Percentiles rank a stretch among this genome's conserved stretches.
These are phyloP conservation scores for Saimiri boliviensis DNA, from an alignment of 2,113 vertebrate species.

Conservation along the genomic window DNA sequence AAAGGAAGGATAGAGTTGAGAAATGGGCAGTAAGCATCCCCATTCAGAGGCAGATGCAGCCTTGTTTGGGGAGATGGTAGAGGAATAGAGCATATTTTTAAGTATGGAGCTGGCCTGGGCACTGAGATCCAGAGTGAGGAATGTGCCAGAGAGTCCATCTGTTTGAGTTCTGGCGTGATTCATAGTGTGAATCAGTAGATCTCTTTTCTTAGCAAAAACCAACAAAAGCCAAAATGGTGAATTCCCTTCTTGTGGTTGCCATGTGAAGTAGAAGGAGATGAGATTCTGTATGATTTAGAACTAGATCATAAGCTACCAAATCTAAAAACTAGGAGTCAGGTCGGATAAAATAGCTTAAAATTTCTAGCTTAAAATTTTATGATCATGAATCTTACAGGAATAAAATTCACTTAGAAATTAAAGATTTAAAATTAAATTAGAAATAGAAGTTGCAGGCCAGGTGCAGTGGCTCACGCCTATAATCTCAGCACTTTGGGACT, in stretches of 20 bases:
- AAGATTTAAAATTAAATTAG: not conserved
- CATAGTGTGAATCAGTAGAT: not conserved
- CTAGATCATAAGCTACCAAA: not conserved
- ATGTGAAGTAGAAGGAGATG: not conserved
- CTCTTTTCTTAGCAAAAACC: not conserved
- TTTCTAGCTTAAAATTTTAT: slow-evolving; percentile 24
- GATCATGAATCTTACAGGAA: not conserved
- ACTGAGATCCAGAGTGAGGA: not conserved
- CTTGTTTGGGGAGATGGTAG: not conserved
- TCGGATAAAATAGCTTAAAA: not conserved
- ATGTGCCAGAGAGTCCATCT: not conserved
- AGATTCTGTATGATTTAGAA: not conserved
- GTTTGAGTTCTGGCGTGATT: not conserved
- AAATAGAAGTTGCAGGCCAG: not conserved
- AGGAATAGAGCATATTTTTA: too few species aligned
- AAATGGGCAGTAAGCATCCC: too few species aligned
- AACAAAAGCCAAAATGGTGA: not conserved
- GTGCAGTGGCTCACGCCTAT: too few species aligned
- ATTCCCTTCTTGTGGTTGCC: not conserved
- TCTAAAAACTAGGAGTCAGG: not conserved
- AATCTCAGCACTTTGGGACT: too few species aligned
- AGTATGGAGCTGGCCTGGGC: not conserved
- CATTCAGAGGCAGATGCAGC: not conserved
- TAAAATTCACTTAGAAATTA: not conserved
- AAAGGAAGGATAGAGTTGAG: not conserved